Evolutionary conservation across 2,797 vertebrate species (phyloP), one percentile per base, ranked within the genome.

Genomic region (Schizothorax lantsangensis): DNA sequence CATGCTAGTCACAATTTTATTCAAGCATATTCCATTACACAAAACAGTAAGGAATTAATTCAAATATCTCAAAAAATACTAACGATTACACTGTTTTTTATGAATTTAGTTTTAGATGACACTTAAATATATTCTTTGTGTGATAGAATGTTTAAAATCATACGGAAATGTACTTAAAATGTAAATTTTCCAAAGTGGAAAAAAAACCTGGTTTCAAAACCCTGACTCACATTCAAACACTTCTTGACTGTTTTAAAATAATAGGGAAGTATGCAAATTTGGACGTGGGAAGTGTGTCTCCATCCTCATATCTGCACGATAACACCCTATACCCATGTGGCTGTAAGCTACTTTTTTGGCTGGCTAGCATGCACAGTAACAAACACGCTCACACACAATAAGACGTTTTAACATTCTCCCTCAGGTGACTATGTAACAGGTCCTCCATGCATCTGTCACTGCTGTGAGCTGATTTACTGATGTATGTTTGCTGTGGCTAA

Each of bases 401-500:
- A 78, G 30, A 85, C 49, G 54, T 69, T 69, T 77, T 86, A 69
- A 87, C 86, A 54, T 85, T 36, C 62, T 84, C 83, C 49, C 78
- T 75, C 64, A 78, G 45, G 85, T 78, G 49, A 52, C 73, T 64
- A 38, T 59, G 83, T 86, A 83, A 87, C 84, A 88, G 72, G 52
- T 68, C 77, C 83, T 85, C 54, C 72, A 69, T 66, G 87, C 83
- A 87, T 89, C 85, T 79, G 81, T 79, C 45, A 54, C 4, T 75
- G 69, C 84, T 87, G 79, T 73, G 81, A 84, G 88, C 86, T 90
- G 88, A 91, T 88, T 89, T 89, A 90, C 74, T 73, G 92, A 92
- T 91, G 91, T 91, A 89, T 91, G 90, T 93, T 95, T 91, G 93
- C 92, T 84, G 90, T 91, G 90, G 88, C 83, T 89, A 89, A 91